A percentile compares a stretch with the other conserved stretches of the same genome.
Conservation (phyloP, 2,888 invertebrate genomes). For the Drosophila histrio region DNA sequence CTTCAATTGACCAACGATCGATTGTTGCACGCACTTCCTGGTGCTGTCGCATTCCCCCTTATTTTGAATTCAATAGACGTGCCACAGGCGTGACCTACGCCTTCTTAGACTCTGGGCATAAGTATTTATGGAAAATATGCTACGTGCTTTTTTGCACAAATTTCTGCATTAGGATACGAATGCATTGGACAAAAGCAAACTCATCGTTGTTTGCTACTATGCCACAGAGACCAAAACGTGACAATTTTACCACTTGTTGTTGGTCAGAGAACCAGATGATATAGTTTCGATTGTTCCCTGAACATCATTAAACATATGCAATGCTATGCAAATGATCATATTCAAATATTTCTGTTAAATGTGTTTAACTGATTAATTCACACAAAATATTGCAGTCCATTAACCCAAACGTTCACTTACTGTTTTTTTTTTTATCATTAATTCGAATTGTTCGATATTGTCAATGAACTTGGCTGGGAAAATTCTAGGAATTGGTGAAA, state of each 20-base stretch:
- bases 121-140: conserved; percentile 59
- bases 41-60: conserved; percentile 46
- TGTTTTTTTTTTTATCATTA: background rate
- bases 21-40: conserved; percentile 73
- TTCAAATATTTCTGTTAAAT: background rate
- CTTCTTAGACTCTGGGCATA: conserved; percentile 13
- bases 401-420: conserved; percentile 26
- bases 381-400: conserved; percentile 26
- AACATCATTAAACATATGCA: background rate
- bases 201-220: conserved; percentile 7
- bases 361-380: background rate
- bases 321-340: background rate
- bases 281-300: conserved; percentile 7
- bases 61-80: conserved; percentile 73
- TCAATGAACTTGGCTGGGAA: conserved; percentile 69
- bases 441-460: conserved; percentile 35
- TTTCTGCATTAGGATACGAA: conserved; percentile 60
- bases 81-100: conserved; percentile 42
- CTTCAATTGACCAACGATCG: conserved; percentile 63
- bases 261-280: conserved; percentile 16
- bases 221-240: conserved; percentile 42
- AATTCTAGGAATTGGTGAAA: conserved; percentile 50
- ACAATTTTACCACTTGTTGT: conserved; percentile 29
- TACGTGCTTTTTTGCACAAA: conserved; percentile 64
- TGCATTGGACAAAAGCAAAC: conserved; percentile 26